Conservation (phyloP, 2,113 vertebrate genomes). For the Gracilinanus agilis region DNA sequence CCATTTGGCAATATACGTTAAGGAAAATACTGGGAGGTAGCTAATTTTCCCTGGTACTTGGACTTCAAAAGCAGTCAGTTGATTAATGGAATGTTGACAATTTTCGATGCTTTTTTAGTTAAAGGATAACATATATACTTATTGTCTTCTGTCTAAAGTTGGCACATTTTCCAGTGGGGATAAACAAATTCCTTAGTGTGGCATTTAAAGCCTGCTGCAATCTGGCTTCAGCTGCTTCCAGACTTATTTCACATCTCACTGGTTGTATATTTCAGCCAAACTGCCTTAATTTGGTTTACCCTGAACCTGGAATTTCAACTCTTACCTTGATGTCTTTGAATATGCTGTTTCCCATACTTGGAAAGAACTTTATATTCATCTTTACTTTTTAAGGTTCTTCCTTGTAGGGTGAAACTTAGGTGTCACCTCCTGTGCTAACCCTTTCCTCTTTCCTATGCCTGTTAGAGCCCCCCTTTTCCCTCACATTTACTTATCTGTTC, state of each 20-base stretch:
- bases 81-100: neutral
- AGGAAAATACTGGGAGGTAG: neutral
- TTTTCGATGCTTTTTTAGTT: neutral
- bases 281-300: neutral
- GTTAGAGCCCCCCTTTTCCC: neutral
- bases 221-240: neutral
- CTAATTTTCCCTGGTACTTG: neutral
- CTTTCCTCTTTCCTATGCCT: neutral
- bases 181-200: neutral
- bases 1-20: neutral
- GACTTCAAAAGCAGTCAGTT: neutral
- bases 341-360: neutral
- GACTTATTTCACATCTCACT: neutral
- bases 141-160: neutral
- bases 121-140: neutral
- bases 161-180: neutral
- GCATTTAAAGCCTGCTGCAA: neutral
- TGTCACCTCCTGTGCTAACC: neutral
- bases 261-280: neutral
- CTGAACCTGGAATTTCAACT: neutral
- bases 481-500: neutral
- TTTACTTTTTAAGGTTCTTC: neutral
- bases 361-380: neutral
- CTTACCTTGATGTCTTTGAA: neutral
- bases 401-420: neutral